Percentiles rank a stretch among this genome's conserved stretches.
phyloP scores from a whole-genome alignment of 2,888 invertebrate genomes.

The Epinotia bilunana region DNA sequence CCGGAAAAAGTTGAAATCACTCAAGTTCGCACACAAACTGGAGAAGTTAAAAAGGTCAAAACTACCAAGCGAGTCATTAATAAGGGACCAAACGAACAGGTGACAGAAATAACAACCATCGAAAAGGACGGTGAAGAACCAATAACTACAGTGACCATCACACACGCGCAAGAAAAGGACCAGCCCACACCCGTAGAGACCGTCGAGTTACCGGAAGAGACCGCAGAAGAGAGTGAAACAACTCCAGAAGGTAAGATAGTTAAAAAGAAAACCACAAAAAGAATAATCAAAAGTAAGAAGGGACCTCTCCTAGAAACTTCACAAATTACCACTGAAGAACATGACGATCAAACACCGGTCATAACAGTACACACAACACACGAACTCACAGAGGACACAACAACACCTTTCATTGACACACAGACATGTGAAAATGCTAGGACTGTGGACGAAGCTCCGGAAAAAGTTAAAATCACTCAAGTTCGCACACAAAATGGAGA shows the following conservation, averaged over 20 bases:
- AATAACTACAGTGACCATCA: background rate
- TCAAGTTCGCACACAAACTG: slow-evolving; percentile 51
- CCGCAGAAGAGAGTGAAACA: background rate
- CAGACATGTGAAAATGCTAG: slow-evolving; percentile 52
- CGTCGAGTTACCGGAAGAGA: slow-evolving; percentile 55
- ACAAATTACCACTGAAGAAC: slow-evolving; percentile 12
- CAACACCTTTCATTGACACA: slow-evolving; percentile 52
- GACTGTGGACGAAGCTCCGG: slow-evolving; percentile 50
- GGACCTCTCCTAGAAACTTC: background rate
- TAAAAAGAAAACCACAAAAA: slow-evolving; percentile 5
- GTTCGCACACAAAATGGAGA: slow-evolving; percentile 51
- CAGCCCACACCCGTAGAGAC: slow-evolving; percentile 58
- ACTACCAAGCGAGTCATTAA: slow-evolving; percentile 49
- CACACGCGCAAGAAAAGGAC: background rate
- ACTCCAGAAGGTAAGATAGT: slow-evolving; percentile 11
- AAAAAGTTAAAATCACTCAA: slow-evolving; percentile 49
- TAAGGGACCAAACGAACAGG: slow-evolving; percentile 50
- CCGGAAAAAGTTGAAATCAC: slow-evolving; percentile 48
- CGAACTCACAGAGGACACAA: slow-evolving; percentile 53
- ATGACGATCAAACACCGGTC: background rate
- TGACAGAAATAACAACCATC: slow-evolving; percentile 62
- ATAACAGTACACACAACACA: slow-evolving; percentile 36
- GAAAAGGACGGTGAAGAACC: slow-evolving; percentile 55
- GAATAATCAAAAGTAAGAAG: background rate
- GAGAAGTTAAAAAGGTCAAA: slow-evolving; percentile 50